A percentile compares a stretch with the other conserved stretches of the same genome.
Conservation (phyloP, 2,888 invertebrate species). For the Nomada hirtipes region DNA sequence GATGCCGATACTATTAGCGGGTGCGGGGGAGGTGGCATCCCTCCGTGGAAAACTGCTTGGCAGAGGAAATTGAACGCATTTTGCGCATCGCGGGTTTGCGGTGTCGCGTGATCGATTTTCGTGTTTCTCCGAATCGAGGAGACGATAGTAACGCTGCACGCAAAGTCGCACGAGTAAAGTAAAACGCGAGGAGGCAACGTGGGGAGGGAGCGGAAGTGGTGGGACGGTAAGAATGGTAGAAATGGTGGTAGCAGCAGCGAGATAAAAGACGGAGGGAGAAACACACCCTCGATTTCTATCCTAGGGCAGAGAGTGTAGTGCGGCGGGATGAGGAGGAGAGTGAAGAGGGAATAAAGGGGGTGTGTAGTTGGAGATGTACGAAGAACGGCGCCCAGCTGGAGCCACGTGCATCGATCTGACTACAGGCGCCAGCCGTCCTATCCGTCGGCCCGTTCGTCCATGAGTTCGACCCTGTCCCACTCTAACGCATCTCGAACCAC, state of each 20-base stretch:
- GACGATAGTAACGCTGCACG: not conserved
- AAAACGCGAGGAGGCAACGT: conserved; percentile 7
- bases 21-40: too few species aligned
- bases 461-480: conserved; percentile 83
- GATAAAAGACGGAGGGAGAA: conserved; percentile 56
- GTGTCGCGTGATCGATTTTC: too few species aligned
- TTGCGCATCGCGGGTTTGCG: too few species aligned
- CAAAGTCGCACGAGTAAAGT: not conserved
- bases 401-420: conserved; percentile 84
- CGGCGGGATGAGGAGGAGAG: conserved; percentile 73
- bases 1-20: too few species aligned
- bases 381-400: conserved; percentile 84
- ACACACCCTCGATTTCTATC: conserved; percentile 65
- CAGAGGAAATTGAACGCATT: too few species aligned
- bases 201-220: not conserved
- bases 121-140: not conserved
- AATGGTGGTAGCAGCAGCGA: conserved; percentile 1
- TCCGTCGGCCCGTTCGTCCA: conserved; percentile 84
- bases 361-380: conserved; percentile 81
- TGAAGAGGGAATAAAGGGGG: conserved; percentile 79
- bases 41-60: too few species aligned
- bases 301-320: conserved; percentile 58
- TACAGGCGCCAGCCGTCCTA: conserved; percentile 84
- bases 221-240: not conserved
- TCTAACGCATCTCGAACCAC: conserved; percentile 70